Percentiles rank a stretch among this genome's conserved stretches.
These are phyloP conservation scores for Caracal caracal DNA, from an alignment of 2,113 vertebrate genomes.

Conservation along the genomic window DNA sequence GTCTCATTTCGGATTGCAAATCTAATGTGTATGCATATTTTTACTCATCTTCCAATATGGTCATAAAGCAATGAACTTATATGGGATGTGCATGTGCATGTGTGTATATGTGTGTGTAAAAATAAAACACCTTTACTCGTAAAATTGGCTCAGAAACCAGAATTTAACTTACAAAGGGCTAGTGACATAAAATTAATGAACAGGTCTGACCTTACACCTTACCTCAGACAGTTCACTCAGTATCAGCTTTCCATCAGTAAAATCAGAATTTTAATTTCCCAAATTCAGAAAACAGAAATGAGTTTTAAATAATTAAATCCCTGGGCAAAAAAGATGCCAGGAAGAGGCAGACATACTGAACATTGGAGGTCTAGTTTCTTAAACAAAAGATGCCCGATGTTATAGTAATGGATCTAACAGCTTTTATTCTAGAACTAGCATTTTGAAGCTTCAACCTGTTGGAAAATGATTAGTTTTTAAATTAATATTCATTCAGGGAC, in stretches of 20 bases:
- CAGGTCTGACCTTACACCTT: not conserved
- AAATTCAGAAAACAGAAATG: not conserved
- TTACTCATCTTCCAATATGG: not conserved
- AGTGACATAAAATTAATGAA: not conserved
- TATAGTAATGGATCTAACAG: not conserved
- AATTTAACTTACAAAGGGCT: not conserved
- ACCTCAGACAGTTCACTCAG: not conserved
- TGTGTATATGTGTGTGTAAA: not conserved
- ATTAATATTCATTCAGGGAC: constrained; percentile 71
- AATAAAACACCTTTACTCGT: not conserved
- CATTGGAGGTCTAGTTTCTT: constrained; percentile 14
- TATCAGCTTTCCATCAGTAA: not conserved
- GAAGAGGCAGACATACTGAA: not conserved
- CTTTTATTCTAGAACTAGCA: constrained; percentile 55
- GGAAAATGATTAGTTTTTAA: constrained; percentile 69
- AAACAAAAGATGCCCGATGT: not conserved
- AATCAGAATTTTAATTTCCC: not conserved
- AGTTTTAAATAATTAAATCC: constrained; percentile 24
- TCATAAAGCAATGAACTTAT: not conserved
- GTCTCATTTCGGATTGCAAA: not conserved
- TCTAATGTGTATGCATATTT: not conserved
- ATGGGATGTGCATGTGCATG: not conserved
- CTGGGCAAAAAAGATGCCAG: not conserved
- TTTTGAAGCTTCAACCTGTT: constrained; percentile 57
- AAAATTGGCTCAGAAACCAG: not conserved